Base-by-base conservation (phyloP, 2,888 invertebrate genomes). In the Aphelenchoides bicaudatus region DNA sequence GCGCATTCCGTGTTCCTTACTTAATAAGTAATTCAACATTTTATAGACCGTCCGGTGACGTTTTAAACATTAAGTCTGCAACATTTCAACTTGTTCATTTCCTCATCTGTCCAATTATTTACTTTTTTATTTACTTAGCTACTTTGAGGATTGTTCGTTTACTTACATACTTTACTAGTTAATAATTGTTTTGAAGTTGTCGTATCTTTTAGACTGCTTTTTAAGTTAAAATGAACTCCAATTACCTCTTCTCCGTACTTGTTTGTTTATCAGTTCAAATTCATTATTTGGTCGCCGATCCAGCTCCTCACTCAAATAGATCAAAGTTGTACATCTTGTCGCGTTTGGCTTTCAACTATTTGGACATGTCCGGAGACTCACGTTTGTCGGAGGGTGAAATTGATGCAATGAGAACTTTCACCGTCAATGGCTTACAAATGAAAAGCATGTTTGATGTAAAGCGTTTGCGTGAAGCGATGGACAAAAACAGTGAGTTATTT, bases 401-500 rank as follows among this genome's bases (percentile, higher is more conserved):
- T 19, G 23, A 10, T 25, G 43, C 43, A 6, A n/a, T 43, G 10
- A 6, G 43, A 6, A 25, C 16, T 25, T 43, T 43, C 23, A 10
- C 43, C 43, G 43, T 43, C 16, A 43, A 43, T n/a, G 43, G 43
- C 8, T n/a, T n/a, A n/a, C n/a, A n/a, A n/a, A n/a, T n/a, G n/a
- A n/a, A n/a, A n/a, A n/a, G n/a, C n/a, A n/a, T n/a, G 34, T 8
- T 8, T 10, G 43, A 43, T n/a, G 16, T 43, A 25, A 19, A 19
- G 43, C 43, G 43, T 21, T 10, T 43, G 43, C 16, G 23, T 8
- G 10, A 10, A 6, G 16, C 43, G 10, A 43, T 43, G 43, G 43
- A 43, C 43, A 6, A 21, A 25, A 43, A 43, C 43, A 43, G 43
- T 43, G 16, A 25, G 25, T 19, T 43, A 8, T 19, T 43, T 25